phyloP scores from a whole-genome alignment of 1,140 invertebrate species.

The Panulirus ornatus region DNA sequence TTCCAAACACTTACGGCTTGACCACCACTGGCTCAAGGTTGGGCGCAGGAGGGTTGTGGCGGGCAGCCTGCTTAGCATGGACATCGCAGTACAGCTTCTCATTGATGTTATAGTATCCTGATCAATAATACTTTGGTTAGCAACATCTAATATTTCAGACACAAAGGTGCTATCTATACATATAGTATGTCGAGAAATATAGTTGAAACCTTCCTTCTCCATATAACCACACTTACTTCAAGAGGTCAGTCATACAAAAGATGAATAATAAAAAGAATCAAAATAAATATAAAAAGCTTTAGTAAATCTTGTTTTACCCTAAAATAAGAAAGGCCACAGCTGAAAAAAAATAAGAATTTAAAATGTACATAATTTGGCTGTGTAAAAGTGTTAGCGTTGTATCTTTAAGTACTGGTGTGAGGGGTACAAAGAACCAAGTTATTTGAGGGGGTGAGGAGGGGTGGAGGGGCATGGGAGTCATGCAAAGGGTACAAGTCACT shows the following conservation, averaged over 20 bases:
- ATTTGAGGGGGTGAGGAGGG: background rate
- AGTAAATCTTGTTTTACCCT: background rate
- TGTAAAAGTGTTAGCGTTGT: slow-evolving; percentile 9
- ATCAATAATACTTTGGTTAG: slow-evolving; percentile 33
- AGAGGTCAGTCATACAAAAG: background rate
- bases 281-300: background rate
- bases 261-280: no score
- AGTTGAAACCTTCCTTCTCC: background rate
- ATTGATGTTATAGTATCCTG: slow-evolving; percentile 95
- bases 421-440: background rate
- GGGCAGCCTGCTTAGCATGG: slow-evolving; percentile 86
- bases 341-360: background rate
- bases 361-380: background rate
- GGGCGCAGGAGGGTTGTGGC: slow-evolving; percentile 87
- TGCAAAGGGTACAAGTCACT: slow-evolving; percentile 65
- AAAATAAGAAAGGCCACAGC: background rate
- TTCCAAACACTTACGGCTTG: slow-evolving; percentile 83
- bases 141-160: background rate
- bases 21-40: slow-evolving; percentile 88
- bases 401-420: background rate
- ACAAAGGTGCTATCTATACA: background rate
- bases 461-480: background rate
- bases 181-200: no score
- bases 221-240: background rate
- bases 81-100: slow-evolving; percentile 96